A percentile compares a stretch with the other conserved stretches of the same genome.
Evolutionary conservation across 2,888 invertebrate species (phyloP).

Genomic region (Ditula angustiorana): DNA sequence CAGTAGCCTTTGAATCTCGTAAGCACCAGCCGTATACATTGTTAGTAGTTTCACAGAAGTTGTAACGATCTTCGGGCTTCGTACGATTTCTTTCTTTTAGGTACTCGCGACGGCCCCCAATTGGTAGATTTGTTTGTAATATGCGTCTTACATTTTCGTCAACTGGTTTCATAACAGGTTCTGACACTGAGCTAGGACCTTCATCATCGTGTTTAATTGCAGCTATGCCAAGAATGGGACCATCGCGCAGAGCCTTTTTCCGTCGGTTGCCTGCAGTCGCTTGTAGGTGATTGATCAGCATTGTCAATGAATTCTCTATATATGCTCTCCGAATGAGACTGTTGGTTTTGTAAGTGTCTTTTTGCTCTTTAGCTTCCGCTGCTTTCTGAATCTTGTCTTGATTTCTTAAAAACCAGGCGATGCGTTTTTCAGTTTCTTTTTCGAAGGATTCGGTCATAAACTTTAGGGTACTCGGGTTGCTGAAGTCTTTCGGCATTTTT

Average conservation of each 20-base stretch:
- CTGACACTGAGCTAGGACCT: not conserved
- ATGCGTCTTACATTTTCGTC: conserved; percentile 34
- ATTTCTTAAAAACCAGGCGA: conserved; percentile 47
- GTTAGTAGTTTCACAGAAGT: conserved; percentile 48
- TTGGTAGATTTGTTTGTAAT: conserved; percentile 20
- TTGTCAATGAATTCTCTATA: conserved; percentile 29
- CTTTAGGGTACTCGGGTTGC: conserved; percentile 41
- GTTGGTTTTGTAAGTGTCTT: conserved; percentile 2
- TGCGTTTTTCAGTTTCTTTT: conserved; percentile 43
- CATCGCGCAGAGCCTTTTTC: not conserved
- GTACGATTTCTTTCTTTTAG: conserved; percentile 45
- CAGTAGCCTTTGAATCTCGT: conserved; percentile 33
- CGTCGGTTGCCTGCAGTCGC: conserved; percentile 29
- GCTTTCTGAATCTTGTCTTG: conserved; percentile 34
- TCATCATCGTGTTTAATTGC: not conserved
- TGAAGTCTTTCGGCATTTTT: conserved; percentile 45
- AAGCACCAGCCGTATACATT: conserved; percentile 48
- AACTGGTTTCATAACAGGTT: conserved; percentile 40
- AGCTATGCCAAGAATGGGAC: not conserved
- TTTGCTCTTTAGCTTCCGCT: not conserved
- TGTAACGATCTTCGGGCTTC: conserved; percentile 49
- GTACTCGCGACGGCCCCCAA: conserved; percentile 42
- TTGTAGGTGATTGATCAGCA: conserved; percentile 28
- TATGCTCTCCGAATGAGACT: conserved; percentile 27
- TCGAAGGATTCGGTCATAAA: conserved; percentile 46